Conservation (phyloP, 37 sponge, comb jelly and placozoan genomes). For the Ephydatia muelleri region DNA sequence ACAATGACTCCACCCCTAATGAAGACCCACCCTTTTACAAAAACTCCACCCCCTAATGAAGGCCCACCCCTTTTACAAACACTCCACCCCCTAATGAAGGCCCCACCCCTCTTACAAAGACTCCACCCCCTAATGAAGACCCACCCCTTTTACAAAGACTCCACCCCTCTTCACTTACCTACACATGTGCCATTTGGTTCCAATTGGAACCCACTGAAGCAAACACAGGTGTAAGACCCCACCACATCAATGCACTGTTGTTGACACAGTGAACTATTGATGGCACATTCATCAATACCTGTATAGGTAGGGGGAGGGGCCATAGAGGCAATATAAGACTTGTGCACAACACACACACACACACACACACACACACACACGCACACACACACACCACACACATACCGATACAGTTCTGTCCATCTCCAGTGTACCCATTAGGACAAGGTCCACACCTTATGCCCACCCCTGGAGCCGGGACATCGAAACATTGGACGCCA, state of each 20-base stretch:
- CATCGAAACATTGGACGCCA: slow-evolving; percentile 52
- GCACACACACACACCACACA: not conserved
- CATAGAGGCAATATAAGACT: not conserved
- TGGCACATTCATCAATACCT: slow-evolving; percentile 57
- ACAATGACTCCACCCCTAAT: no score
- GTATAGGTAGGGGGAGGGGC: not conserved
- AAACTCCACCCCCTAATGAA: no score
- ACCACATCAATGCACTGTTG: slow-evolving; percentile 55
- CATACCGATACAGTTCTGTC: slow-evolving; percentile 57
- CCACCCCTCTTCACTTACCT: not conserved
- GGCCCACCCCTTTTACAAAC: no score
- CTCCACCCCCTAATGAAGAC: not conserved
- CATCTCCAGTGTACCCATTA: slow-evolving; percentile 42
- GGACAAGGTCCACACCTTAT: slow-evolving; percentile 70
- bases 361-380: not conserved
- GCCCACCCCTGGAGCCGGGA: slow-evolving; percentile 49
- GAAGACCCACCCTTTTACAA: no score
- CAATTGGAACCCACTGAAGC: slow-evolving; percentile 28
- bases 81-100: no score
- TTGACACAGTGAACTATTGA: slow-evolving; percentile 17
- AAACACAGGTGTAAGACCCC: slow-evolving; percentile 48
- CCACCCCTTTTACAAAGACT: no score
- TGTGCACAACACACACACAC: not conserved
- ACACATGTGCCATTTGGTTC: not conserved
- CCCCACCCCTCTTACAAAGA: not conserved